Conservation (phyloP, 2,797 vertebrate genomes). For the Philypnodon macrostomus region DNA sequence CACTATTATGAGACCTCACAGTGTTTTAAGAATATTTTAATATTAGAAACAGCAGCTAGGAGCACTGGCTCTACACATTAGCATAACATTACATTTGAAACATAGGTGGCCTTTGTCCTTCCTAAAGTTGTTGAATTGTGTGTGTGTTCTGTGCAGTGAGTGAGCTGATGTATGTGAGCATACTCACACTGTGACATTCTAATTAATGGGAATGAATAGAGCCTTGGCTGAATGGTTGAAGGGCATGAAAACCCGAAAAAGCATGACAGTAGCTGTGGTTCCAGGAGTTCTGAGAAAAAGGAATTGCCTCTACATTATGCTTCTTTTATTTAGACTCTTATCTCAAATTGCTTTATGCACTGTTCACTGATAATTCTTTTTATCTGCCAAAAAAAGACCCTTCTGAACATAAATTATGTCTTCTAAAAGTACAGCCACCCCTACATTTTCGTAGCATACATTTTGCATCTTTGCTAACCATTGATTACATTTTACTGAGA, state of each 20-base stretch:
- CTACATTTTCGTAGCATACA: background rate
- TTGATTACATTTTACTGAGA: background rate
- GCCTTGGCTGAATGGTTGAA: conserved; percentile 20
- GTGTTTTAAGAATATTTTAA: too few relatives aligned
- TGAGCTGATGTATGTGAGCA: conserved; percentile 24
- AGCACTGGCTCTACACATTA: background rate
- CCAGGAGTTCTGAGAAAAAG: conserved; percentile 1
- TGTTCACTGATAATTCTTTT: background rate
- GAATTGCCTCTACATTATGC: background rate
- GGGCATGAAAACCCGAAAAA: conserved; percentile 23
- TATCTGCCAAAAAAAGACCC: background rate
- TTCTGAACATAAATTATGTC: background rate
- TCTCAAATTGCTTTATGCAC: background rate
- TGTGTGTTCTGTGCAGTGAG: background rate
- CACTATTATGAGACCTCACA: background rate
- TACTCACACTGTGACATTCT: conserved; percentile 24
- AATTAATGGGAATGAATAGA: conserved; percentile 40
- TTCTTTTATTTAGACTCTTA: background rate
- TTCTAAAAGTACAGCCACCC: background rate
- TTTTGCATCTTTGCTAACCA: background rate
- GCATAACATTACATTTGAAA: conserved; percentile 8
- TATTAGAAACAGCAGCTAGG: too few relatives aligned
- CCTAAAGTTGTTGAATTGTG: conserved; percentile 10
- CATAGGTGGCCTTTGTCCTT: conserved; percentile 10
- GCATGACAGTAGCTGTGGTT: conserved; percentile 3